Base-by-base conservation (phyloP, 2,797 vertebrate genomes). In the Dicrostonyx torquatus region DNA sequence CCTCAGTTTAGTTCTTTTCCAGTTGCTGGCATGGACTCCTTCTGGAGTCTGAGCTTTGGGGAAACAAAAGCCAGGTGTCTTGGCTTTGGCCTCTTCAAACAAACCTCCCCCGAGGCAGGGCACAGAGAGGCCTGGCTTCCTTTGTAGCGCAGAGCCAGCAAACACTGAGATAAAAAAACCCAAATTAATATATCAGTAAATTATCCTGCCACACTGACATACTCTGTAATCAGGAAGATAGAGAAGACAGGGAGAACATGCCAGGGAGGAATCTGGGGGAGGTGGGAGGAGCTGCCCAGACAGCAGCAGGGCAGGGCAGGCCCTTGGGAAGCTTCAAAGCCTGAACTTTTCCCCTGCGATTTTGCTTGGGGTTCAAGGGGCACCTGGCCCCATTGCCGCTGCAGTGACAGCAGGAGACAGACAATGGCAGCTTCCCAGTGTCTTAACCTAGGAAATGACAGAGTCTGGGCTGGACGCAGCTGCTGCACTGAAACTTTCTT, bases 61-160 rank as follows among this genome's bases (percentile, higher is more conserved):
- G 89, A 95, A 97, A 97, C 95, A 94, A 97, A 97, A 97, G 91
- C 94, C 96, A 97, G 97, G 97, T 96, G 95, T 96, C 97, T 97
- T 66, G 80, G 94, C 80, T 96, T 94, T 91, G 96, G 94, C 77
- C 89, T 96, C 93, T 95, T 94, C 53, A 89, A 91, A 94, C 87
- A 90, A 94, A 70, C 92, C 84, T 89, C 84, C 95, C 94, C 84
- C 9, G 66, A 80, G 94, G 94, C 94, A 37, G 72, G 78, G 68
- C 87, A 84, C 48, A n/a, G 94, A 87, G 34, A 88, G 85, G 88
- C 77, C 97, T 88, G 88, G 82, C 80, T 95, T 91, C 90, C 94
- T 97, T 95, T 95, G 89, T 72, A 53, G 79, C 78, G 3, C 0
- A 90, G 84, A 96, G 86, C 93, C 40, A 45, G 94, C 94, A 93